Conservation (phyloP, 2,797 vertebrate genomes). For the Sebastes vulpes region DNA sequence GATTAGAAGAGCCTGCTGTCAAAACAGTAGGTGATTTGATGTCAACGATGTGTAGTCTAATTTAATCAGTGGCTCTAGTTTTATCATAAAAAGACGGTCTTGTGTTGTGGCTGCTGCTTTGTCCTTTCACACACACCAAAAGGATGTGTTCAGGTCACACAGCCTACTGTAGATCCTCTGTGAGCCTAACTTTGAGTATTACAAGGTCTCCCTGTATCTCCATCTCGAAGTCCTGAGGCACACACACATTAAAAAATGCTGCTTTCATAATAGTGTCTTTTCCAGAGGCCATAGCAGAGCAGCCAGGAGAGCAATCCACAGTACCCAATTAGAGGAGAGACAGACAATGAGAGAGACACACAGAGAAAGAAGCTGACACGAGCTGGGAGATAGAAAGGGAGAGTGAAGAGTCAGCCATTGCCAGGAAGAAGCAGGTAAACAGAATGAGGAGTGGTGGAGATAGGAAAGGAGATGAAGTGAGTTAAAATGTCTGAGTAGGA, state of each 20-base stretch:
- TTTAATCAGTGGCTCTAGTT: constrained; percentile 34
- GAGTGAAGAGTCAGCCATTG: neutral
- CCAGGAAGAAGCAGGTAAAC: constrained; percentile 13
- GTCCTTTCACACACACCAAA: neutral
- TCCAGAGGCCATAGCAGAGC: neutral
- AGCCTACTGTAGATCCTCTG: constrained; percentile 23
- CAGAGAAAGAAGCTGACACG: neutral
- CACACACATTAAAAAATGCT: neutral
- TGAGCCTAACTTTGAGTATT: constrained; percentile 27
- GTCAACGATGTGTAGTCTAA: constrained; percentile 27
- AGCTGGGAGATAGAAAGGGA: neutral
- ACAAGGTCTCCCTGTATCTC: neutral
- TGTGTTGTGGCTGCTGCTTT: neutral
- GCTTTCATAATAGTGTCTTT: constrained; percentile 14
- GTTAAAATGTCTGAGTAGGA: constrained; percentile 21
- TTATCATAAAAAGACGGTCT: neutral
- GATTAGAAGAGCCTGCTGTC: constrained; percentile 43
- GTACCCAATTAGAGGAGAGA: constrained; percentile 3
- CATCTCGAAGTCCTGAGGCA: neutral
- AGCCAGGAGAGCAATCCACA: neutral
- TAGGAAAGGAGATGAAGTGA: neutral
- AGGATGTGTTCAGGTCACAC: constrained; percentile 27
- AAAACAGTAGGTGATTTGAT: constrained; percentile 39
- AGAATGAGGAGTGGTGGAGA: neutral
- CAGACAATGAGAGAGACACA: neutral